These are phyloP conservation scores for Periparus ater DNA, from an alignment of 2,797 vertebrate genomes.

Conservation along the genomic window DNA sequence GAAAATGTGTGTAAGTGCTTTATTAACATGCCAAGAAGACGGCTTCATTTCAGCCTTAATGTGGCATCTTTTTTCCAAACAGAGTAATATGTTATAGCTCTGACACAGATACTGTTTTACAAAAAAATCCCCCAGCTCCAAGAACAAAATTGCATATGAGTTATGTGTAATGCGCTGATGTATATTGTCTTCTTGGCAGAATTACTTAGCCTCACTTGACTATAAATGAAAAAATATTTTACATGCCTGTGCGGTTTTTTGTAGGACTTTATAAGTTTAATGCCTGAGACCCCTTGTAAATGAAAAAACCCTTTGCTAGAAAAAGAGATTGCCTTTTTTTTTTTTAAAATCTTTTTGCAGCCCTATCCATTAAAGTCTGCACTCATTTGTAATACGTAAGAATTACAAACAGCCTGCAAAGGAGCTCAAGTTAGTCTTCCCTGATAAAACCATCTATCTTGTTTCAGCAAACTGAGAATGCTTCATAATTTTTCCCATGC, in stretches of 20 bases:
- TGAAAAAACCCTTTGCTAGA: neutral
- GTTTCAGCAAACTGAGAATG: neutral
- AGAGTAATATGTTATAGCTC: neutral
- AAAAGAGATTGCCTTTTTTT: neutral
- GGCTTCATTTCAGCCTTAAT: neutral
- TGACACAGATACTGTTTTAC: neutral
- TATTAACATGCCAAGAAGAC: neutral
- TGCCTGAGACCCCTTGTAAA: neutral
- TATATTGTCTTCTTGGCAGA: neutral
- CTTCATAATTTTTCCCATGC: neutral
- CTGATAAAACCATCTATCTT: neutral
- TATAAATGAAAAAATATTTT: neutral
- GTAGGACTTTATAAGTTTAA: neutral
- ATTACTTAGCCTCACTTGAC: neutral
- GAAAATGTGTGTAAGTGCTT: neutral
- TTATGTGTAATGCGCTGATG: neutral
- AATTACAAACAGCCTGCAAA: neutral
- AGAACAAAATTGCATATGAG: neutral
- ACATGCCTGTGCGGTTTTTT: fast-evolving
- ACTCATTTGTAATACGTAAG: fast-evolving
- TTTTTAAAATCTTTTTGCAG: neutral
- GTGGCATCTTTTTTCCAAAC: neutral
- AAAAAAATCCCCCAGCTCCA: neutral
- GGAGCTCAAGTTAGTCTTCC: neutral
- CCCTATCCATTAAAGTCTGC: fast-evolving